Percentiles rank a stretch among this genome's conserved stretches.
These are phyloP conservation scores for Deilephila elpenor DNA, from an alignment of 2,888 invertebrate species.

Conservation along the genomic window DNA sequence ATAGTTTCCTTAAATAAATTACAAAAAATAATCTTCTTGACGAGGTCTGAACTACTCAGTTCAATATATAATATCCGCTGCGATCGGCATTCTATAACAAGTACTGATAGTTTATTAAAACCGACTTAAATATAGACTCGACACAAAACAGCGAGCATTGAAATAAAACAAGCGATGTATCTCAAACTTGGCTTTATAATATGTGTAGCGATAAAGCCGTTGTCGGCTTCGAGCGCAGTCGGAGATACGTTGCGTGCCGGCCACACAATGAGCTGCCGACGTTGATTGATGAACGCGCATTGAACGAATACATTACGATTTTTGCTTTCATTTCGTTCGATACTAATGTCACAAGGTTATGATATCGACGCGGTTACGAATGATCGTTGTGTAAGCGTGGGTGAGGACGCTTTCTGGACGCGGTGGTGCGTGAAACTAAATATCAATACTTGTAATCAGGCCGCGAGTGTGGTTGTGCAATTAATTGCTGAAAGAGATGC, in stretches of 20 bases:
- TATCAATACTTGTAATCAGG: constrained; percentile 20
- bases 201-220: constrained; percentile 67
- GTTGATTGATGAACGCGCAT: constrained; percentile 81
- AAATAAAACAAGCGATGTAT: constrained; percentile 50
- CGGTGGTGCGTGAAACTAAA: constrained; percentile 37
- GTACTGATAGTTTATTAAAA: constrained; percentile 15
- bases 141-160: constrained; percentile 26
- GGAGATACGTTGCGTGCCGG: constrained; percentile 75
- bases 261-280: constrained; percentile 82
- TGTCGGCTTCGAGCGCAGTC: constrained; percentile 59
- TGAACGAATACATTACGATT: constrained; percentile 84
- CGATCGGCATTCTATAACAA: too few relatives aligned
- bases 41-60: too few relatives aligned
- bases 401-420: constrained; percentile 39
- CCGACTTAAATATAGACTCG: constrained; percentile 18
- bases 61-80: too few relatives aligned
- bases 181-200: constrained; percentile 60
- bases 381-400: constrained; percentile 54
- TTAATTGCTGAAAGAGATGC: constrained; percentile 1
- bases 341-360: constrained; percentile 83
- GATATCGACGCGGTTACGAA: constrained; percentile 73
- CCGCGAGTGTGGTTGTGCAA: not conserved
- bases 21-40: too few relatives aligned
- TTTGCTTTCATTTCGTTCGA: constrained; percentile 83
- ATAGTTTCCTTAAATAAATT: too few relatives aligned